A percentile compares a stretch with the other conserved stretches of the same genome.
These are phyloP conservation scores for Zophobas morio DNA, from an alignment of 1,140 invertebrate species.

Conservation along the genomic window DNA sequence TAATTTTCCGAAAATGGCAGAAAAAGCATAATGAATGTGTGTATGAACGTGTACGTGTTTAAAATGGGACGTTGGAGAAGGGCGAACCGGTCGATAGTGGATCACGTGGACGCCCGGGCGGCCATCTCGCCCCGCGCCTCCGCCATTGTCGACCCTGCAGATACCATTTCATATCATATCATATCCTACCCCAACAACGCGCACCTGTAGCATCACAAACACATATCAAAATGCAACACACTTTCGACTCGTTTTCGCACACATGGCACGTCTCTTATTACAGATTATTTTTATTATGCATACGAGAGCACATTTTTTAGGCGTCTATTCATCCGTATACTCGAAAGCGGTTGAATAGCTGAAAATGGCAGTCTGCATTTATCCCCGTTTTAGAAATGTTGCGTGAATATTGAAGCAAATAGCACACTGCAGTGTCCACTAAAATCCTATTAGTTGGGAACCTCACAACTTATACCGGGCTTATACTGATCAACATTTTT, in stretches of 20 bases:
- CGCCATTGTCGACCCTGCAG: conserved; percentile 41
- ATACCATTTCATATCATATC: conserved; percentile 46
- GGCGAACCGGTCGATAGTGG: conserved; percentile 45
- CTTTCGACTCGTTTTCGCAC: conserved; percentile 16
- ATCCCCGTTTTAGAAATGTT: not conserved
- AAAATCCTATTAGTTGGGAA: too few species aligned
- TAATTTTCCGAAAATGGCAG: conserved; percentile 26
- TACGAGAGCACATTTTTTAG: conserved; percentile 15
- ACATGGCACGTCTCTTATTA: conserved; percentile 30
- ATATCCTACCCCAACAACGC: conserved; percentile 44
- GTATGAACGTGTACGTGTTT: conserved; percentile 45
- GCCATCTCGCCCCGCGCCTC: conserved; percentile 43
- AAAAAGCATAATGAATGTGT: conserved; percentile 45
- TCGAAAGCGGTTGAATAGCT: not conserved
- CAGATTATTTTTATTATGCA: conserved; percentile 41
- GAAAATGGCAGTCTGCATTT: conserved; percentile 2
- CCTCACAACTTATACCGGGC: too few species aligned
- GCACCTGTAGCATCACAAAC: conserved; percentile 48
- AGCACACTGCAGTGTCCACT: too few species aligned
- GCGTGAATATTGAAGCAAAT: too few species aligned
- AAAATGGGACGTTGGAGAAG: conserved; percentile 33
- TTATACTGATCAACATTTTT: too few species aligned
- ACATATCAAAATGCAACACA: conserved; percentile 39
- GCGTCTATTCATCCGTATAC: not conserved
- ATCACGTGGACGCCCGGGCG: conserved; percentile 51